A percentile compares a stretch with the other conserved stretches of the same genome.
Evolutionary conservation across 2,113 vertebrate genomes (phyloP).

Genomic region (Ameiurus melas): DNA sequence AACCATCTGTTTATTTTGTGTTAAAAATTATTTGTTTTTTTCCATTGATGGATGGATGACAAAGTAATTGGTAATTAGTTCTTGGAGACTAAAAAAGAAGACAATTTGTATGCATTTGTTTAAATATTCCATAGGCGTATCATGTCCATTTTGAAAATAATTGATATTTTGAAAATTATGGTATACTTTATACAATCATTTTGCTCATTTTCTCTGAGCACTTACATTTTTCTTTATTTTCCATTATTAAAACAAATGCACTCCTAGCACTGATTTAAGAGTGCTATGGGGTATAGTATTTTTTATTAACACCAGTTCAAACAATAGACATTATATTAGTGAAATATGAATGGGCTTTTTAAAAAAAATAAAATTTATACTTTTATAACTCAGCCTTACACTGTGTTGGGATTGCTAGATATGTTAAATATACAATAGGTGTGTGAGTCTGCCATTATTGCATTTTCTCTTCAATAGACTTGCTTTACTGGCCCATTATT

Average conservation of each 20-base stretch:
- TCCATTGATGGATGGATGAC: no score
- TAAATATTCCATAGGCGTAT: not conserved
- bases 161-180: no score
- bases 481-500: constrained; percentile 39
- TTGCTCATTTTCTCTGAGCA: no score
- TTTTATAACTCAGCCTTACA: constrained; percentile 10
- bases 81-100: not conserved
- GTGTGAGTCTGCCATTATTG: constrained; percentile 30
- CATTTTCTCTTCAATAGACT: constrained; percentile 26
- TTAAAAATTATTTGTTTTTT: not conserved
- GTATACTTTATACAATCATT: no score
- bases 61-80: not conserved
- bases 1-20: not conserved
- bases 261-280: not conserved
- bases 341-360: not conserved
- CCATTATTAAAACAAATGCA: not conserved
- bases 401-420: constrained; percentile 2
- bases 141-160: not conserved
- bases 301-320: not conserved
- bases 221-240: no score
- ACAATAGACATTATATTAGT: not conserved
- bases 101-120: not conserved
- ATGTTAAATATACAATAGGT: constrained; percentile 16
- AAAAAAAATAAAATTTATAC: no score
- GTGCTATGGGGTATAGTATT: not conserved